Conservation (phyloP, 2,888 invertebrate species). For the Oligia latruncula region DNA sequence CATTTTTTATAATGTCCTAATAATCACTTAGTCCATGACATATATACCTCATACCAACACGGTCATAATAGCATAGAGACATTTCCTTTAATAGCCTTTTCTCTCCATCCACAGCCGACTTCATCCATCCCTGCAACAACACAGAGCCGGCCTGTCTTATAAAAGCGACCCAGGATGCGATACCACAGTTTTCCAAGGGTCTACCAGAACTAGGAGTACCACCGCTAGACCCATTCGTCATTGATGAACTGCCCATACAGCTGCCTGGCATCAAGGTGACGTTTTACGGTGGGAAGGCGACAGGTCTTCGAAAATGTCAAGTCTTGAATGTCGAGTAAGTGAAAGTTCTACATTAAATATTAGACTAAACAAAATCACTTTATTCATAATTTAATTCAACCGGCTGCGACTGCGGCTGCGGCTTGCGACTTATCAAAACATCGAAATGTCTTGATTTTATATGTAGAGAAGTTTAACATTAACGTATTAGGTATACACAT, state of each 20-base stretch:
- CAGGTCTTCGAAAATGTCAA: constrained; percentile 85
- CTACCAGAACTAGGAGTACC: constrained; percentile 84
- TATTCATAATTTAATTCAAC: no score
- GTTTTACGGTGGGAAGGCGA: constrained; percentile 84
- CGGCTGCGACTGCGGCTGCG: no score
- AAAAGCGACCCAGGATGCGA: constrained; percentile 84
- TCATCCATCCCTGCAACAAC: constrained; percentile 85
- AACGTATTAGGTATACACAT: no score
- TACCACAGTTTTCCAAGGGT: constrained; percentile 85
- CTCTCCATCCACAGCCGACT: constrained; percentile 79
- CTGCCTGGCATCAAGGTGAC: constrained; percentile 87
- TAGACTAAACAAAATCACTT: no score
- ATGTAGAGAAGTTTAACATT: no score
- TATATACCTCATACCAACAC: not conserved
- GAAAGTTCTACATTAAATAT: not conserved
- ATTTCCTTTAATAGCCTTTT: not conserved
- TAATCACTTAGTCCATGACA: no score
- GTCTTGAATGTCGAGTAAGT: constrained; percentile 88
- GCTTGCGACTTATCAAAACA: no score
- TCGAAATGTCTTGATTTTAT: no score
- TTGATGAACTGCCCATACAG: constrained; percentile 86
- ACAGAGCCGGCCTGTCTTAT: constrained; percentile 83
- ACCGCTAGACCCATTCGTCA: constrained; percentile 84
- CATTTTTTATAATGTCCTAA: no score
- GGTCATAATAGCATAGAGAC: not conserved